Percentiles rank a stretch among this genome's conserved stretches.
These are phyloP conservation scores for Rhynchophorus ferrugineus DNA, from an alignment of 1,140 invertebrate species.

Conservation along the genomic window DNA sequence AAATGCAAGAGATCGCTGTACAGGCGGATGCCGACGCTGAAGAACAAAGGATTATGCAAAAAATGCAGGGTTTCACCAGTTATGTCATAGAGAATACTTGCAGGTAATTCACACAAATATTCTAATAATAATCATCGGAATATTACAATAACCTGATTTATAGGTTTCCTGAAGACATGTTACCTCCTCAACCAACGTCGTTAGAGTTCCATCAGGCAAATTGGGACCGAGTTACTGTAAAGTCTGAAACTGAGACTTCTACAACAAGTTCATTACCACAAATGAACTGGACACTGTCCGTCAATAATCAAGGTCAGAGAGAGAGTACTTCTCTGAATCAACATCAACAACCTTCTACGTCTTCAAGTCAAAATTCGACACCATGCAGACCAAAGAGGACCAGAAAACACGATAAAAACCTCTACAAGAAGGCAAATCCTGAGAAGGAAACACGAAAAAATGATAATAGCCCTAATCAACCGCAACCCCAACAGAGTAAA, in stretches of 20 bases:
- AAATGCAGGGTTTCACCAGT: constrained; percentile 30
- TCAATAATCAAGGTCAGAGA: constrained; percentile 5
- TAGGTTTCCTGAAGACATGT: constrained; percentile 21
- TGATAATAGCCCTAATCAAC: constrained; percentile 7
- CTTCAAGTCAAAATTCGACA: constrained; percentile 29
- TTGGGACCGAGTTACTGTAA: constrained; percentile 11
- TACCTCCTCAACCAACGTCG: constrained; percentile 4
- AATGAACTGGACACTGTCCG: constrained; percentile 18
- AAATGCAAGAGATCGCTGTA: constrained; percentile 18
- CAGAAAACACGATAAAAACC: constrained; percentile 33
- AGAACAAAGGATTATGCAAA: constrained; percentile 21
- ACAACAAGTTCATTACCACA: constrained; percentile 18
- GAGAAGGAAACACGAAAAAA: constrained; percentile 20
- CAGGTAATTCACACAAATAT: constrained; percentile 1
- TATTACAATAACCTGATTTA: neutral
- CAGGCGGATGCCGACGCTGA: constrained; percentile 27
- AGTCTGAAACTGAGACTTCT: constrained; percentile 14
- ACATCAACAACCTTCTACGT: constrained; percentile 11
- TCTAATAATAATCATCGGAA: neutral
- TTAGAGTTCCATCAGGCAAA: constrained; percentile 7
- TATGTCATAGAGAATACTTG: constrained; percentile 25
- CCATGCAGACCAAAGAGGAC: constrained; percentile 36
- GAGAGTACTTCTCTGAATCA: constrained; percentile 5
- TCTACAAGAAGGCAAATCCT: constrained; percentile 28
- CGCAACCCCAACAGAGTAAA: neutral